Evolutionary conservation across 2,113 vertebrate species (phyloP).

Genomic region (Rafetus swinhoei): DNA sequence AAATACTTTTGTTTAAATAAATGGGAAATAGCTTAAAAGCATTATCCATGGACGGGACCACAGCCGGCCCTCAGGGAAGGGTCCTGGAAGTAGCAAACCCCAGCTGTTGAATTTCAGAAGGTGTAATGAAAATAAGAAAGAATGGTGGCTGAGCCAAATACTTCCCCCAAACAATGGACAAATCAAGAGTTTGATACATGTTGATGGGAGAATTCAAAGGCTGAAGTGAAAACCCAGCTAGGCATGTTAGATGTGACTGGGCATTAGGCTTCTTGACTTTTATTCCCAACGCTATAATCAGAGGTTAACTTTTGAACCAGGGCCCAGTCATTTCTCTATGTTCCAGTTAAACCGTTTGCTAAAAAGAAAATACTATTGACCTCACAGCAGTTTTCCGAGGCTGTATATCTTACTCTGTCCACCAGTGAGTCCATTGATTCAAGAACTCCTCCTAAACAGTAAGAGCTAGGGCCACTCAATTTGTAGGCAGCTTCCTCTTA

Average conservation of each 20-base stretch:
- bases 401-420: too few relatives aligned
- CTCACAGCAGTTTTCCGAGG: neutral
- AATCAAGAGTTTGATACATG: neutral
- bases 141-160: neutral
- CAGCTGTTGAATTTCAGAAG: neutral
- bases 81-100: neutral
- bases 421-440: too few relatives aligned
- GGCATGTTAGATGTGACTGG: neutral
- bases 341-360: neutral
- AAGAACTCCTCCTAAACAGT: too few relatives aligned
- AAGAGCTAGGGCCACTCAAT: too few relatives aligned
- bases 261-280: neutral
- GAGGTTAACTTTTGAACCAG: too few relatives aligned
- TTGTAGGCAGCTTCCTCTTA: too few relatives aligned
- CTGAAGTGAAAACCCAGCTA: neutral
- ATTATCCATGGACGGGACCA: neutral
- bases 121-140: neutral
- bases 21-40: neutral
- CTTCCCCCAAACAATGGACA: neutral
- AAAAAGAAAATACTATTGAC: neutral
- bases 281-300: neutral
- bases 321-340: neutral
- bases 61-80: neutral
- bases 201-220: neutral
- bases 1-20: neutral